Percentiles rank a stretch among this genome's conserved stretches.
Evolutionary conservation across 2,888 invertebrate genomes (phyloP).

Genomic region (Lasioglossum marginatum): DNA sequence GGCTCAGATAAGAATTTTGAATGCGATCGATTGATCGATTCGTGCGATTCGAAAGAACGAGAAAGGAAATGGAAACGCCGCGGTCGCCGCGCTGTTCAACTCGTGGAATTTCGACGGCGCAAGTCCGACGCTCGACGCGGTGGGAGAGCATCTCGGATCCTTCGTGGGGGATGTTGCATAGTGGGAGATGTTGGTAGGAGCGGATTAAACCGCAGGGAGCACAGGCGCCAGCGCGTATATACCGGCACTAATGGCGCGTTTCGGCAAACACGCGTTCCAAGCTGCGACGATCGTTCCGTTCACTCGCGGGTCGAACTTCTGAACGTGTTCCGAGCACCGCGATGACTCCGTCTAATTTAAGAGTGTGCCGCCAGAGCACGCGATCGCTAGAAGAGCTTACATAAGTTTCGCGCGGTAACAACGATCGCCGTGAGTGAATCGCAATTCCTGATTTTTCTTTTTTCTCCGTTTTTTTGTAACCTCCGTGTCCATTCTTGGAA

Average conservation of each 20-base stretch:
- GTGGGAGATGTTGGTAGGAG: conserved; percentile 48
- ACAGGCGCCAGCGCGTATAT: conserved; percentile 64
- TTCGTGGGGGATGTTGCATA: conserved; percentile 25
- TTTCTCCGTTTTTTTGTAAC: neutral
- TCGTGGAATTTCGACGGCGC: conserved; percentile 26
- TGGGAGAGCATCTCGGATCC: conserved; percentile 37
- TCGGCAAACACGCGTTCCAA: conserved; percentile 66
- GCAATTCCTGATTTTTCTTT: neutral
- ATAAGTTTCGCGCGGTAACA: conserved; percentile 56
- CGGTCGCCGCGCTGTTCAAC: neutral
- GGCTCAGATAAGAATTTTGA: neutral
- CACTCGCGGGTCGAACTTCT: conserved; percentile 22
- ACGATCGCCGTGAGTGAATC: conserved; percentile 28
- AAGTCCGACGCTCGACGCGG: conserved; percentile 23
- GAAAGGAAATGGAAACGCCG: neutral
- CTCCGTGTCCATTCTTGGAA: conserved; percentile 7
- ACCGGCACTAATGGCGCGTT: conserved; percentile 64
- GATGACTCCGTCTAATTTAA: conserved; percentile 49
- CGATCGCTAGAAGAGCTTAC: conserved; percentile 47
- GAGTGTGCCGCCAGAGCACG: conserved; percentile 54
- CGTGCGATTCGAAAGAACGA: neutral
- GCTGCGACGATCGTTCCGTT: conserved; percentile 48
- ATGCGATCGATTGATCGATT: neutral
- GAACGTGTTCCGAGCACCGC: conserved; percentile 31
- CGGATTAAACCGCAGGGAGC: conserved; percentile 46